Evolutionary conservation across 2,888 invertebrate genomes (phyloP), one percentile per base, ranked within the genome.

Genomic region (Apodemia zela): DNA sequence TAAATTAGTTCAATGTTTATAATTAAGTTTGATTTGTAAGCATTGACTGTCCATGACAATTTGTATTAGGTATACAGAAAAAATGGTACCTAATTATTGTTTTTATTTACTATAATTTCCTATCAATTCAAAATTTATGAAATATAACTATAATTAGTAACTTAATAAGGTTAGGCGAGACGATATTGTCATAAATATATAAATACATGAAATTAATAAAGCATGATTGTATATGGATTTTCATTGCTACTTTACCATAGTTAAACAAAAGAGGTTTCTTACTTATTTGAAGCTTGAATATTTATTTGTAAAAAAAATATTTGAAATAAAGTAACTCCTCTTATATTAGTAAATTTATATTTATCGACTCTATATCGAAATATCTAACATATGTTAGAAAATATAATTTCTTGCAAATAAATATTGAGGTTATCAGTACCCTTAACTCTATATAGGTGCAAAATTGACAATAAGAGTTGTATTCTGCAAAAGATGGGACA

Each of bases 171-270:
- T 90, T 92, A 92, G 92, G 87, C 87, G 92, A 92, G 93, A 92
- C 90, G 91, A 88, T 92, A 92, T 92, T 92, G 92, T 92, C 92
- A 92, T 92, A 91, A 91, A 93, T 92, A 92, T 92, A 92, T 92
- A 92, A 92, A 92, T 92, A 92, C 91, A 90, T 92, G 89, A 92
- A 92, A 92, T 92, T 91, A 92, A 92, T 92, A 92, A 92, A 92
- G 91, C 91, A 92, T 92, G 89, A 92, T 92, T 92, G 92, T 92
- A 92, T 74, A 71, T 74, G 79, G 79, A 82, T 85, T 87, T 91
- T 89, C 80, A 85, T 87, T 89, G 68, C 72, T 63, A 65, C 62
- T 58, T 61, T 62, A 63, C 66, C 62, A 49, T 59, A 29, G 5
- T 38, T 38, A 13, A 15, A 38, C 38, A 38, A 38, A 38, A 38